Percentiles rank a stretch among this genome's conserved stretches.
phyloP scores from a whole-genome alignment of 2,888 invertebrate genomes.

The Cantharis lateralis region DNA sequence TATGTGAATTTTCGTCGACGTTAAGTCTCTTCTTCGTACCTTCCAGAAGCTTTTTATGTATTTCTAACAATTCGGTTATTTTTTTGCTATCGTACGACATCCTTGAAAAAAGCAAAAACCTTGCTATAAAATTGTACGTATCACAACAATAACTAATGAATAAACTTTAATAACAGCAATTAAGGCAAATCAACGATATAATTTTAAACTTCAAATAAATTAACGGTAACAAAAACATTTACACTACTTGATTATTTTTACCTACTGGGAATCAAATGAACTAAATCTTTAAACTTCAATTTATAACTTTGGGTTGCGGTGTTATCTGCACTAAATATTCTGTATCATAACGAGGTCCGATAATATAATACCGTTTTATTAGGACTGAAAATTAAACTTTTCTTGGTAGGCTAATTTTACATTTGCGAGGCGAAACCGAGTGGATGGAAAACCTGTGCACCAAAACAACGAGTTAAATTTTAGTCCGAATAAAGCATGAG shows the following conservation, averaged over 20 bases:
- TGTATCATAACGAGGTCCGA: no score
- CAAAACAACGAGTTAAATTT: no score
- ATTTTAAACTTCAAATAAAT: neutral
- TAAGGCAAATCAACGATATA: no score
- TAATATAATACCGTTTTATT: no score
- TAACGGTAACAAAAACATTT: neutral
- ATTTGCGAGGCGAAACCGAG: no score
- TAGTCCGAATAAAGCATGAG: no score
- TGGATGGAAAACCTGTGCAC: no score
- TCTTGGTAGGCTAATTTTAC: no score
- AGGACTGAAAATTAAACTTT: no score
- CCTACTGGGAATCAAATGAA: neutral
- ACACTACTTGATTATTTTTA: neutral
- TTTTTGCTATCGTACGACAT: neutral
- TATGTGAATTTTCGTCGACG: neutral
- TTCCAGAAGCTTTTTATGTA: neutral
- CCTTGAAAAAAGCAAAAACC: neutral
- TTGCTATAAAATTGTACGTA: neutral
- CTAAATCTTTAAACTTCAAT: neutral
- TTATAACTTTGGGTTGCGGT: no score
- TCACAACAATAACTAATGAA: neutral
- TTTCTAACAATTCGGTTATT: neutral
- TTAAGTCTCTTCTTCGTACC: neutral
- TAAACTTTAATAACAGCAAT: neutral
- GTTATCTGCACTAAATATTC: no score